phyloP scores from a whole-genome alignment of 2,797 vertebrate genomes.

The Synaphobranchus kaupii region DNA sequence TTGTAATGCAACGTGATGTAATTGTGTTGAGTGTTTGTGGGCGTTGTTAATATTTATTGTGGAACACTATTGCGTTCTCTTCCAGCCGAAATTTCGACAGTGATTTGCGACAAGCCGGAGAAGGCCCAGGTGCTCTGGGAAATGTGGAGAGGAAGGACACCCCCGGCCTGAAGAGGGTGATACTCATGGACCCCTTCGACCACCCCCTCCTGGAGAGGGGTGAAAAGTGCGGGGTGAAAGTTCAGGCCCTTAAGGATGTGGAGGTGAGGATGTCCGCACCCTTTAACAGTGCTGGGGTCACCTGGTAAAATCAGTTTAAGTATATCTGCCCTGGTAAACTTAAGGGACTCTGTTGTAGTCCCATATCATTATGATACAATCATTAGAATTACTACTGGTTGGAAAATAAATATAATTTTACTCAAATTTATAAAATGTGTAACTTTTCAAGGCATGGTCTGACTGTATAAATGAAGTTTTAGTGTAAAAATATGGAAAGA shows the following conservation, averaged over 20 bases:
- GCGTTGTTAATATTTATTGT: slow-evolving; percentile 18
- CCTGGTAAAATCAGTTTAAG: no score
- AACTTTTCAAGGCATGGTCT: no score
- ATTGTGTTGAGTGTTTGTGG: neutral
- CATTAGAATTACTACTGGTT: no score
- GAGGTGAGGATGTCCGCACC: slow-evolving; percentile 71
- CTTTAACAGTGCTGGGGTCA: neutral
- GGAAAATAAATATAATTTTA: neutral
- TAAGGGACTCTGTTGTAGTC: no score
- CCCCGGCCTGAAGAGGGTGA: slow-evolving; percentile 79
- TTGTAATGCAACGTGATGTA: neutral
- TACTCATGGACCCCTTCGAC: slow-evolving; percentile 90
- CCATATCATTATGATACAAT: no score
- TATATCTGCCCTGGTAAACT: no score
- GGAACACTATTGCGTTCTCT: slow-evolving; percentile 30
- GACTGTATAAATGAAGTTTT: neutral
- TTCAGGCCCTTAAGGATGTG: slow-evolving; percentile 84
- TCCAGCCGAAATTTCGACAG: slow-evolving; percentile 90
- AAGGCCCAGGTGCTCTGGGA: slow-evolving; percentile 84
- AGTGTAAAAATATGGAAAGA: neutral
- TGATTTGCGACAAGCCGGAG: slow-evolving; percentile 91
- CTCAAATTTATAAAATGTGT: neutral
- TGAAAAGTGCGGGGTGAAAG: slow-evolving; percentile 75
- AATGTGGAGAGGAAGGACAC: slow-evolving; percentile 87
- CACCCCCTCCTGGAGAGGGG: slow-evolving; percentile 76